Evolutionary conservation across 1,140 invertebrate species (phyloP), one percentile per base, ranked within the genome.

Genomic region (Neotoxoptera formosana): DNA sequence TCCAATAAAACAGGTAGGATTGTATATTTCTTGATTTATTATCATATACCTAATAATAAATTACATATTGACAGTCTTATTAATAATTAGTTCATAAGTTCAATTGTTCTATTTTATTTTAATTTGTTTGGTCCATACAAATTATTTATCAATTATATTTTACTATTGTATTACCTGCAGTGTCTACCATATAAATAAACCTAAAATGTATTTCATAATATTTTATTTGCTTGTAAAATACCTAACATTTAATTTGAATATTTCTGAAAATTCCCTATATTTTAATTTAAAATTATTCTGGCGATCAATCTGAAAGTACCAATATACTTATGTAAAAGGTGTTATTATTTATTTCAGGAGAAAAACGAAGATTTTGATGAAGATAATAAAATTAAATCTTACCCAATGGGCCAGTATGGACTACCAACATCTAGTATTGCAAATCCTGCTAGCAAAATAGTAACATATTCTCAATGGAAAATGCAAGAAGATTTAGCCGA

Each of bases 381-480:
- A 84, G 91, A 93, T 56, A 93, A 93, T 93, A 93, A 93, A 93
- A 93, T 93, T n/a, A 34, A 93, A 56, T 93, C 91, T 36, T 93
- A 93, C n/a, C 91, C 91, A 41, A 93, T 93, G 91, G 91, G 91
- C 45, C 91, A 93, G 14, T 93, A 86, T 86, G 91, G 91, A 36
- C 20, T 86, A 41, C 81, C 91, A 86, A 93, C 91, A 56, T 45
- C 91, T n/a, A 93, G 91, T 53, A 6, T 81, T 56, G 86, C 84
- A 53, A 93, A 93, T 93, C 81, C 91, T 53, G 91, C 60, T 83
- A 93, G 91, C 48, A 93, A 93, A 86, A 84, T 93, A 84, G 91
- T 93, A 11, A 93, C 91, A 47, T 93, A 93, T 45, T 93, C 91
- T 34, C 91, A 93, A 56, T 93, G 91, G 91, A 93, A 93, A 93